These are phyloP conservation scores for Meda fulgida DNA, from an alignment of 2,797 vertebrate species.

Conservation along the genomic window DNA sequence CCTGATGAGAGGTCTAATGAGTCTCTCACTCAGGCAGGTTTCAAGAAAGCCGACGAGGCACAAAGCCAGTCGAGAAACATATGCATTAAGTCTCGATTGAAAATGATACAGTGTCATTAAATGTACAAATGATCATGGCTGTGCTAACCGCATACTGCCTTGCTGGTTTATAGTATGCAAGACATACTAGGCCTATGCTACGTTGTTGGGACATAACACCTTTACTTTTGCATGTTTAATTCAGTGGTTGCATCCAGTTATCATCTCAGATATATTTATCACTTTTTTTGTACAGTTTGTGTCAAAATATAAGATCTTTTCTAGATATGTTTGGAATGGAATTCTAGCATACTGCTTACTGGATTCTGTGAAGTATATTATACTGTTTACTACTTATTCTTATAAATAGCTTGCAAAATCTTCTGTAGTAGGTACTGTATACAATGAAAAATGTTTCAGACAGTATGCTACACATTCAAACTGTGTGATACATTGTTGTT, in stretches of 20 bases:
- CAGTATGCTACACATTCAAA: background rate
- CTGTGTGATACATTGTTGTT: background rate
- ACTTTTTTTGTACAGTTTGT: background rate
- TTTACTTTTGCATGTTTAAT: background rate
- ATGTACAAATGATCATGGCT: background rate
- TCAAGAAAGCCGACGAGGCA: conserved; percentile 18
- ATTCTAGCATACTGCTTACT: background rate
- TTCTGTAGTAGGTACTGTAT: background rate
- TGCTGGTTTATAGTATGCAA: background rate
- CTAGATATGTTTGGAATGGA: background rate
- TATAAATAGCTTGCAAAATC: background rate
- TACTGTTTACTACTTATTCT: background rate
- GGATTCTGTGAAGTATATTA: background rate
- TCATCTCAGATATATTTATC: background rate
- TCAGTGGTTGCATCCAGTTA: background rate
- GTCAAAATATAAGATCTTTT: background rate
- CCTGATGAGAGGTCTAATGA: conserved; percentile 52
- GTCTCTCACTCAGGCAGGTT: conserved; percentile 25
- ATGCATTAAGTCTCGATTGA: conserved; percentile 20
- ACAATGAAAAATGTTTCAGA: background rate
- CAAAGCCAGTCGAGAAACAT: conserved; percentile 9
- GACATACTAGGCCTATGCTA: background rate
- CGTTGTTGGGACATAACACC: background rate
- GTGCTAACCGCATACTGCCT: background rate
- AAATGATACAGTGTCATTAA: background rate